Evolutionary conservation across 2,113 vertebrate species (phyloP).

Genomic region (Hydrolagus affinis): DNA sequence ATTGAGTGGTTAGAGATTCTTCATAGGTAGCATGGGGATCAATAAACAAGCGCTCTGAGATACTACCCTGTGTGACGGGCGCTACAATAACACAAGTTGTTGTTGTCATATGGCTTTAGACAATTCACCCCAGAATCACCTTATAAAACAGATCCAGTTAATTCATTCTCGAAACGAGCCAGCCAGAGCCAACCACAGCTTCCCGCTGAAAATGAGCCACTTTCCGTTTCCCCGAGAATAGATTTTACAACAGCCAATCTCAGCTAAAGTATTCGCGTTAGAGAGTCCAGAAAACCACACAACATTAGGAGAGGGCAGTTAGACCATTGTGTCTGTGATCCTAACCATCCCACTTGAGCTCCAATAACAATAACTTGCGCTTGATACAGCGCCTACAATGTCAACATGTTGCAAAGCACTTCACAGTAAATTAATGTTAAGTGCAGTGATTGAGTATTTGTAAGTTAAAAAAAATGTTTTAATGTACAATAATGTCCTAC

Average conservation of each 20-base stretch:
- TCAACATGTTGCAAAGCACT: no score
- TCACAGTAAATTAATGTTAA: no score
- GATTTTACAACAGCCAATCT: not conserved
- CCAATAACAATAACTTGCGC: no score
- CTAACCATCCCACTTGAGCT: no score
- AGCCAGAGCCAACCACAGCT: not conserved
- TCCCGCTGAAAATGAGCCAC: not conserved
- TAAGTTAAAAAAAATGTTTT: no score
- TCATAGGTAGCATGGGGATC: conserved; percentile 1
- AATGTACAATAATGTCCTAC: no score
- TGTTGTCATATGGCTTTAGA: conserved; percentile 23
- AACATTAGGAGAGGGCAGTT: not conserved
- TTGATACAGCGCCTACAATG: no score
- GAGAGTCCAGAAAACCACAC: not conserved
- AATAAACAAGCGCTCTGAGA: no score
- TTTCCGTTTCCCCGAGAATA: conserved; percentile 4
- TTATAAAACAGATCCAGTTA: conserved; percentile 1
- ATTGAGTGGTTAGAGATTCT: conserved; percentile 14
- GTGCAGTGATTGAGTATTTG: no score
- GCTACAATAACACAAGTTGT: no score
- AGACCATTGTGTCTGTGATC: no score
- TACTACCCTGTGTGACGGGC: no score
- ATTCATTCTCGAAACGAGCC: not conserved
- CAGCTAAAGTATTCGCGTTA: conserved; percentile 1
- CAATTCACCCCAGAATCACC: not conserved